phyloP scores from a whole-genome alignment of 2,113 vertebrate genomes.

The Dicrurus megarhynchus region DNA sequence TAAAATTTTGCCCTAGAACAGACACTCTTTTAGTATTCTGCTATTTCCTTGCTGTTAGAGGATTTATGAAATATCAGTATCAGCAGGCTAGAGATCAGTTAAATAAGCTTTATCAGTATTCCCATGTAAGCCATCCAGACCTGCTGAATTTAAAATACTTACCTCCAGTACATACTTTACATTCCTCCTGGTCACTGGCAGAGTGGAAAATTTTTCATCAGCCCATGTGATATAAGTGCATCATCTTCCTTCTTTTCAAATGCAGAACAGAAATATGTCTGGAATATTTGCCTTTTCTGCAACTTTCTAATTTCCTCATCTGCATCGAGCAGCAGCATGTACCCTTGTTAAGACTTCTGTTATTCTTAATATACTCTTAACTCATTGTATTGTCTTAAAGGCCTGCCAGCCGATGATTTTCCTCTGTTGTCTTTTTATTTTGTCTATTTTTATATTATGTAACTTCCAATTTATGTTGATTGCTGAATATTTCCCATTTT shows the following conservation, averaged over 20 bases:
- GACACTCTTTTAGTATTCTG: background rate
- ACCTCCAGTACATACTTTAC: background rate
- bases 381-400: background rate
- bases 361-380: background rate
- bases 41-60: background rate
- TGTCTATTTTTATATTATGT: background rate
- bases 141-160: conserved; percentile 42
- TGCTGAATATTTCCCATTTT: background rate
- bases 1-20: background rate
- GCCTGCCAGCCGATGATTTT: background rate
- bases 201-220: conserved; percentile 6
- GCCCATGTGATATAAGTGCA: background rate
- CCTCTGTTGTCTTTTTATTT: background rate
- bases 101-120: background rate
- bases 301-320: background rate
- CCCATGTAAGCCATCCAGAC: background rate
- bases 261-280: background rate
- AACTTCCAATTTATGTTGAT: conserved; percentile 17
- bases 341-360: background rate
- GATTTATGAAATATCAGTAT: background rate
- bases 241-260: conserved; percentile 24
- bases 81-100: background rate
- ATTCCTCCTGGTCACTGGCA: background rate
- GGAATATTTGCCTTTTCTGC: conserved; percentile 17
- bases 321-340: background rate